Percentiles rank a stretch among this genome's conserved stretches.
Evolutionary conservation across 37 sponge, comb jelly and placozoan species (phyloP).

Genomic region (Aplysina aerophoba): DNA sequence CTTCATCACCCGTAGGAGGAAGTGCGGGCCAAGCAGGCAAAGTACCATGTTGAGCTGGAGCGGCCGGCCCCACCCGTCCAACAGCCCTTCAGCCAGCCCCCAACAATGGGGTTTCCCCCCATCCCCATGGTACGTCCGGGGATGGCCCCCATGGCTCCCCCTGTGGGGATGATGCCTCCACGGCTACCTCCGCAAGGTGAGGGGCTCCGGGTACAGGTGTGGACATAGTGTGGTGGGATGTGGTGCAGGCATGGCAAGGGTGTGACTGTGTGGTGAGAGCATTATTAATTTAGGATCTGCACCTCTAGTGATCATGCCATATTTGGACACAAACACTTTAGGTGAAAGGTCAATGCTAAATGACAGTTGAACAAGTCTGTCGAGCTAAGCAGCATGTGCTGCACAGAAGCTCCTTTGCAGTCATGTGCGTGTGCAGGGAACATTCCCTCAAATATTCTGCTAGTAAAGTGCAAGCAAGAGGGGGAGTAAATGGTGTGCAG

Average conservation of each 20-base stretch:
- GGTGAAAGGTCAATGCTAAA: too few species aligned
- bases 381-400: too few species aligned
- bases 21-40: conserved; percentile 23
- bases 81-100: background rate
- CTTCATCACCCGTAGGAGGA: conserved; percentile 20
- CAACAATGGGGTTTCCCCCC: background rate
- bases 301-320: too few species aligned
- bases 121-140: conserved; percentile 55
- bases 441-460: too few species aligned
- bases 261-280: conserved; percentile 52
- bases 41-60: conserved; percentile 5
- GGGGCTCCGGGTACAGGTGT: background rate
- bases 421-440: too few species aligned
- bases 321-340: too few species aligned
- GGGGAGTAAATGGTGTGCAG: too few species aligned
- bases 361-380: too few species aligned
- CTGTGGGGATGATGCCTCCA: background rate
- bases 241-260: conserved; percentile 4
- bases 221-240: background rate
- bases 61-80: conserved; percentile 6
- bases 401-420: too few species aligned
- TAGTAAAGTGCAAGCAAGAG: too few species aligned
- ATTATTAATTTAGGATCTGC: too few species aligned
- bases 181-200: too few species aligned
- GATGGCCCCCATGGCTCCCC: conserved; percentile 40